Percentiles rank a stretch among this genome's conserved stretches.
Conservation (phyloP, 23 tunicate species). For the Trididemnum miniatum region DNA sequence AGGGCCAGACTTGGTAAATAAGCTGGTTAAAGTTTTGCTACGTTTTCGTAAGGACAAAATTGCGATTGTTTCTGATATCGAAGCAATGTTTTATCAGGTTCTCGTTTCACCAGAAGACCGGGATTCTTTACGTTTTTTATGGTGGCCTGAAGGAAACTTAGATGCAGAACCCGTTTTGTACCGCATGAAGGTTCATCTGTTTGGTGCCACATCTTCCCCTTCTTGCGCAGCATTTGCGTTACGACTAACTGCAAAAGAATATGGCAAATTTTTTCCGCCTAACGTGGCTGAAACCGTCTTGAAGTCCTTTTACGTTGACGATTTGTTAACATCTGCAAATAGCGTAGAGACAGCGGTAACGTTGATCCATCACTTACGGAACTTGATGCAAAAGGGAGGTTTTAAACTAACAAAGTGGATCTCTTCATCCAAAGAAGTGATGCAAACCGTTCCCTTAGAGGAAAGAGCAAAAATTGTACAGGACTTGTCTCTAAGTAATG, state of each 20-base stretch:
- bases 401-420: slow-evolving; percentile 29
- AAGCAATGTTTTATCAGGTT: slow-evolving; percentile 43
- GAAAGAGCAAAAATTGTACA: slow-evolving; percentile 21
- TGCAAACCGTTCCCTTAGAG: background rate
- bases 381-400: slow-evolving; percentile 4
- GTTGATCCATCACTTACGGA: background rate
- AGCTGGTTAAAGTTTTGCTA: slow-evolving; percentile 13
- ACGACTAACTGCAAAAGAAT: background rate
- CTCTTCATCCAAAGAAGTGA: background rate
- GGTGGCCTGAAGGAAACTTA: slow-evolving; percentile 34
- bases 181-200: slow-evolving; percentile 30
- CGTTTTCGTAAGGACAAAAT: slow-evolving; percentile 33
- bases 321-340: background rate
- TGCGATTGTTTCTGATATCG: slow-evolving; percentile 26
- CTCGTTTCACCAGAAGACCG: slow-evolving; percentile 6
- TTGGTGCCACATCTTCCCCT: slow-evolving; percentile 39
- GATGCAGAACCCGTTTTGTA: background rate
- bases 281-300: background rate
- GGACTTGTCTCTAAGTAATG: background rate
- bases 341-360: background rate
- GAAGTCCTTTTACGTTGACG: slow-evolving; percentile 42
- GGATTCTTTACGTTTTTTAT: slow-evolving; percentile 22
- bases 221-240: slow-evolving; percentile 21
- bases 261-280: background rate
- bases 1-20: slow-evolving; percentile 44